phyloP scores from a whole-genome alignment of 2,888 invertebrate genomes.

The Caenorhabditis drosophilae region DNA sequence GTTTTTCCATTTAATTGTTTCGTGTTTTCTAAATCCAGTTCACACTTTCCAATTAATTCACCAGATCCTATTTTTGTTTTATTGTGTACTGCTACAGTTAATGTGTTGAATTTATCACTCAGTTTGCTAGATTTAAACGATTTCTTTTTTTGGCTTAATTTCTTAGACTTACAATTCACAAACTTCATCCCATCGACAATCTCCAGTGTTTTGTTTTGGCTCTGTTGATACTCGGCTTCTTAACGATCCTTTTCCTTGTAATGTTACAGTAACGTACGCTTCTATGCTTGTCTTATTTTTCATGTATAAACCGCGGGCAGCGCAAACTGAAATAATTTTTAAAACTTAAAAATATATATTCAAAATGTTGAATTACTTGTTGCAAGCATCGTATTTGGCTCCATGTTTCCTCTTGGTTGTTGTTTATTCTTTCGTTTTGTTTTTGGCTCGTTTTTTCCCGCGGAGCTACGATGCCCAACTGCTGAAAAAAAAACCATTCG shows the following conservation, averaged over 20 bases:
- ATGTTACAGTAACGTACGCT: conserved; percentile 33
- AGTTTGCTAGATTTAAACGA: conserved; percentile 44
- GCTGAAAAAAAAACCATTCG: not conserved
- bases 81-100: conserved; percentile 49
- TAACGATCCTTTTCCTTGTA: conserved; percentile 47
- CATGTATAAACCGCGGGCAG: conserved; percentile 53
- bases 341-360: conserved; percentile 1
- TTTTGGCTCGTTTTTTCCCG: not conserved
- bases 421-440: not conserved
- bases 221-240: conserved; percentile 51
- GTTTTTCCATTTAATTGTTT: conserved; percentile 30
- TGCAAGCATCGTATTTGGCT: conserved; percentile 51
- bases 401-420: conserved; percentile 33
- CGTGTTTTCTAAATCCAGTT: conserved; percentile 39
- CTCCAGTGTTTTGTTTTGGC: conserved; percentile 36
- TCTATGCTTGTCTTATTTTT: conserved; percentile 55
- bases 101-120: conserved; percentile 51
- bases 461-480: not conserved
- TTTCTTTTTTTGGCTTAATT: not conserved
- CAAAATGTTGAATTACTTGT: conserved; percentile 28
- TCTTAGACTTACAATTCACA: conserved; percentile 64
- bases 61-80: conserved; percentile 53
- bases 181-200: conserved; percentile 61
- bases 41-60: conserved; percentile 46
- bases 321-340: conserved; percentile 58